Conservation (phyloP, 2,888 invertebrate species). For the Eupithecia subfuscata region DNA sequence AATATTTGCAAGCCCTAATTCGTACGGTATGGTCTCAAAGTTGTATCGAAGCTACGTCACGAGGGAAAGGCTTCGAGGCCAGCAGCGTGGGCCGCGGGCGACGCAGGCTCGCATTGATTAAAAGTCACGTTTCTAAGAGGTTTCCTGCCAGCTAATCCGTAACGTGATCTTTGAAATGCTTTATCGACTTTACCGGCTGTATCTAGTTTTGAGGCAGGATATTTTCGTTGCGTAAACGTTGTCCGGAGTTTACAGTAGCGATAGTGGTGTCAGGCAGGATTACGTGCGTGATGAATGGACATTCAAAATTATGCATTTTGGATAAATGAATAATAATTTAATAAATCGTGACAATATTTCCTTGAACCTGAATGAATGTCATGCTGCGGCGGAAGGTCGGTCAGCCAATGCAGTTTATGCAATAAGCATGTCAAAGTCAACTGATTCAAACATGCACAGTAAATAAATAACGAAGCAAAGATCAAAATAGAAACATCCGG, state of each 20-base stretch:
- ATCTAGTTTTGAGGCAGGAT: constrained; percentile 13
- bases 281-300: background rate
- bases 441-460: background rate
- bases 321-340: background rate
- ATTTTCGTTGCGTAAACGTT: constrained; percentile 1
- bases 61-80: constrained; percentile 65
- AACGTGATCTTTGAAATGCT: constrained; percentile 36
- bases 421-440: constrained; percentile 14
- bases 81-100: constrained; percentile 44
- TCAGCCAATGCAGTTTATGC: constrained; percentile 13
- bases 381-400: constrained; percentile 5
- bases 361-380: constrained; percentile 18
- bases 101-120: constrained; percentile 47
- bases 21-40: background rate
- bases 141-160: constrained; percentile 37
- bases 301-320: background rate
- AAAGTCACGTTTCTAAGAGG: constrained; percentile 47
- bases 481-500: constrained; percentile 19
- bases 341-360: background rate
- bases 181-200: constrained; percentile 27
- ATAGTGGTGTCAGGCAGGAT: background rate
- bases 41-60: constrained; percentile 48
- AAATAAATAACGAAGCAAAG: constrained; percentile 18
- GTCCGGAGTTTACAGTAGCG: background rate
- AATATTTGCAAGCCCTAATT: too few relatives aligned